Evolutionary conservation across 2,797 vertebrate species (phyloP).

Genomic region (Intellagama lesueurii): DNA sequence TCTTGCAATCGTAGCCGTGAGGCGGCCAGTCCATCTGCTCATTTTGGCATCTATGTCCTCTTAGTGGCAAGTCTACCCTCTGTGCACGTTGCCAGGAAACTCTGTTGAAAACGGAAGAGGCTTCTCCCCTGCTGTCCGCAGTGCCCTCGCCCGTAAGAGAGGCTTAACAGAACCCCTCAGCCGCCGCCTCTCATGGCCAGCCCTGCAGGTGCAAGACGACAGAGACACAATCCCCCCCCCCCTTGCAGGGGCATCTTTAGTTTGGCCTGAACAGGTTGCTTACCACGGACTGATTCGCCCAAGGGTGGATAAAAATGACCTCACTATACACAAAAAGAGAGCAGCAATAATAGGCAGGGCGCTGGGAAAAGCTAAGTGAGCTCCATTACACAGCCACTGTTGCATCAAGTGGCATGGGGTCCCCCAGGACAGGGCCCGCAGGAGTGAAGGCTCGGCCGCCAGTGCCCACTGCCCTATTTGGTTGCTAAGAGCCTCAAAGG

Average conservation of each 20-base stretch:
- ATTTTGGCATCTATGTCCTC: neutral
- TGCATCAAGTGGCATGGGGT: too few relatives aligned
- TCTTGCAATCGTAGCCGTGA: neutral
- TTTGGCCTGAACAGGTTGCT: neutral
- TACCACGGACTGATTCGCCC: too few relatives aligned
- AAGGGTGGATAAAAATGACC: neutral
- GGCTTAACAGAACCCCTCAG: neutral
- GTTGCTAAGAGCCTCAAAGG: too few relatives aligned
- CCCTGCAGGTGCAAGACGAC: too few relatives aligned
- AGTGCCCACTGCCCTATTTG: too few relatives aligned
- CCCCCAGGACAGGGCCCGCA: neutral
- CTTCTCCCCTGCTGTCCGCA: too few relatives aligned
- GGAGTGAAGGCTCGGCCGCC: neutral
- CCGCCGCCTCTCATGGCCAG: neutral
- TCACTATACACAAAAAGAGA: neutral
- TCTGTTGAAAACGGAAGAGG: neutral
- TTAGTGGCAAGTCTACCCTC: neutral
- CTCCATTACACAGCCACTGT: neutral
- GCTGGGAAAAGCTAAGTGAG: neutral
- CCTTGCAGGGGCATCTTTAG: too few relatives aligned
- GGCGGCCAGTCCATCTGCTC: conserved; percentile 5
- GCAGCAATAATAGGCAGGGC: neutral
- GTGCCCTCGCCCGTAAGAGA: neutral
- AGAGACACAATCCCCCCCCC: neutral
- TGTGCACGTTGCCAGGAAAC: neutral